These are phyloP conservation scores for Epirrhoe tristata DNA, from an alignment of 2,888 invertebrate species.

Conservation along the genomic window DNA sequence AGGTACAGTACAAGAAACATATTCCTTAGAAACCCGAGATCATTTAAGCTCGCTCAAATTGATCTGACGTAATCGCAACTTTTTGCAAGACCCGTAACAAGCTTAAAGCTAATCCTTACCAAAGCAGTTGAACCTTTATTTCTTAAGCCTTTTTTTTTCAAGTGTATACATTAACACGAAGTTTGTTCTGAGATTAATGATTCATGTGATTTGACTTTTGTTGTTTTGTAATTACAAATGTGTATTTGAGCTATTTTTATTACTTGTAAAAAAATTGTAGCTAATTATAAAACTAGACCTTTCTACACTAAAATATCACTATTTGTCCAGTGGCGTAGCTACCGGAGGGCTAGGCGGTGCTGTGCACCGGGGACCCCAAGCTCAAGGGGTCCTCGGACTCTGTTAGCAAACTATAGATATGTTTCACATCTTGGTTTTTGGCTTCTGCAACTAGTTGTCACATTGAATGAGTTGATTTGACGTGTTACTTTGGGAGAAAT, in stretches of 20 bases:
- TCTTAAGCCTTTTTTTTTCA: slow-evolving; percentile 24
- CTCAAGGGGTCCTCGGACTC: too few relatives aligned
- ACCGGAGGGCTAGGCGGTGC: too few relatives aligned
- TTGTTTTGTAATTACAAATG: slow-evolving; percentile 2
- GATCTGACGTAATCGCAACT: slow-evolving; percentile 34
- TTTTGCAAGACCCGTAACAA: slow-evolving; percentile 34
- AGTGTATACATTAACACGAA: slow-evolving; percentile 37
- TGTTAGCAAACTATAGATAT: too few relatives aligned
- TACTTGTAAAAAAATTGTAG: background rate
- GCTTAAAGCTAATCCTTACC: slow-evolving; percentile 36
- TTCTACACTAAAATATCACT: too few relatives aligned
- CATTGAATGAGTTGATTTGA: too few relatives aligned
- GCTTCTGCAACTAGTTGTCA: too few relatives aligned
- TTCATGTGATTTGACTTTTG: slow-evolving; percentile 49
- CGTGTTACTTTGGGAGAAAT: too few relatives aligned
- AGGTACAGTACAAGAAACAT: background rate
- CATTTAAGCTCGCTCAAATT: slow-evolving; percentile 28
- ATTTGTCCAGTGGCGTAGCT: too few relatives aligned
- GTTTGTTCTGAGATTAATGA: slow-evolving; percentile 58
- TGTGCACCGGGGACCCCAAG: too few relatives aligned
- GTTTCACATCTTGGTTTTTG: too few relatives aligned
- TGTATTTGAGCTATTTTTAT: background rate
- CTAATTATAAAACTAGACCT: too few relatives aligned
- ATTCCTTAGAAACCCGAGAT: background rate
- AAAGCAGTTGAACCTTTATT: slow-evolving; percentile 35